Conservation (phyloP, 2,797 vertebrate genomes). For the Phrynocephalus forsythii region DNA sequence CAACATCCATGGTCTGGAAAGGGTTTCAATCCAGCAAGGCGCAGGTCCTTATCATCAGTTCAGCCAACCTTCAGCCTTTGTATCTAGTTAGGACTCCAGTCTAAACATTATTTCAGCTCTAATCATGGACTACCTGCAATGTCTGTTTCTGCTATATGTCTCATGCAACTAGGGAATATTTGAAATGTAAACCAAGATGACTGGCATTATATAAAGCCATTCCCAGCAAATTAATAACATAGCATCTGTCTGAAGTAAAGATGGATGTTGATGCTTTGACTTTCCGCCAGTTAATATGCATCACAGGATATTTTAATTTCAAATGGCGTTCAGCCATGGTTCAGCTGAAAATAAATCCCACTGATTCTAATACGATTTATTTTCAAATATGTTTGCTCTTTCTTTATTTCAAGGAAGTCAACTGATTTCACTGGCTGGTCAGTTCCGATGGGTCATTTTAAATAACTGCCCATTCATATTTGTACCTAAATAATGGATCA, state of each 20-base stretch:
- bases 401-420: background rate
- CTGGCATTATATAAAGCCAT: background rate
- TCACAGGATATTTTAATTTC: background rate
- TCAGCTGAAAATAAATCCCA: background rate
- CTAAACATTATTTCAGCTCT: too few relatives aligned
- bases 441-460: background rate
- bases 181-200: background rate
- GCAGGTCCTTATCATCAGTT: too few relatives aligned
- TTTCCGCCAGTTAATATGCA: background rate
- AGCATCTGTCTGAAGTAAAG: too few relatives aligned
- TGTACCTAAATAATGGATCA: background rate
- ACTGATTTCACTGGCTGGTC: background rate
- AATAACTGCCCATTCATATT: background rate
- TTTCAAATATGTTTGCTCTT: background rate
- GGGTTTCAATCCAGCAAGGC: too few relatives aligned
- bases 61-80: too few relatives aligned
- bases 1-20: too few relatives aligned
- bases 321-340: background rate
- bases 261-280: background rate
- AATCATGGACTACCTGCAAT: too few relatives aligned
- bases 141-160: background rate
- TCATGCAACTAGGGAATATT: constrained; percentile 8
- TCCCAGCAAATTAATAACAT: background rate
- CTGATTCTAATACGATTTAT: background rate
- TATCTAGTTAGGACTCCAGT: too few relatives aligned